Conservation (phyloP, 2,113 vertebrate genomes). For the Dinomys branickii region DNA sequence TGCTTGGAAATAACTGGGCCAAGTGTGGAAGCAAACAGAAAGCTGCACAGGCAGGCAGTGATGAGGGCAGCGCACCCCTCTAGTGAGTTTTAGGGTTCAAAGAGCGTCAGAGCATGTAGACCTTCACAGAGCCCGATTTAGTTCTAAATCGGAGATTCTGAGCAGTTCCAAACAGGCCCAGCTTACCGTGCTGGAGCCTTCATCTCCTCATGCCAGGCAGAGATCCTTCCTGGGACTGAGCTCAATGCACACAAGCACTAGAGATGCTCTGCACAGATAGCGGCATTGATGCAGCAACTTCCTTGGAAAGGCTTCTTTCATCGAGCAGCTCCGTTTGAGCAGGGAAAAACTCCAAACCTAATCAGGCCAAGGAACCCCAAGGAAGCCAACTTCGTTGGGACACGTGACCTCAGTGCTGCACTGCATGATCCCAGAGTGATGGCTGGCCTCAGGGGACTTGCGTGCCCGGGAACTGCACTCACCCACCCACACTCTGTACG, state of each 20-base stretch:
- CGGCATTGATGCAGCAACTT: not conserved
- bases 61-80: rapidly evolving
- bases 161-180: not conserved
- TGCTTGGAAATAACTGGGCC: not conserved
- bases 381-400: not conserved
- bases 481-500: rapidly evolving
- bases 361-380: not conserved
- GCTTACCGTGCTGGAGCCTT: not conserved
- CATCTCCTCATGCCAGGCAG: not conserved
- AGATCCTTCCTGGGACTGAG: not conserved
- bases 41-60: rapidly evolving
- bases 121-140: not conserved
- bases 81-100: rapidly evolving
- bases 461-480: rapidly evolving
- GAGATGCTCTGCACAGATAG: not conserved
- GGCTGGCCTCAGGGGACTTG: not conserved
- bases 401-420: not conserved
- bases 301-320: not conserved
- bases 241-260: not conserved
- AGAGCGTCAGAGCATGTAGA: rapidly evolving
- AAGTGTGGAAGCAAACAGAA: not conserved
- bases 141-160: not conserved
- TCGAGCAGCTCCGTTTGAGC: not conserved
- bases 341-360: not conserved
- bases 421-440: not conserved